These are phyloP conservation scores for Emesis castigata DNA, from an alignment of 2,888 invertebrate species.

Conservation along the genomic window DNA sequence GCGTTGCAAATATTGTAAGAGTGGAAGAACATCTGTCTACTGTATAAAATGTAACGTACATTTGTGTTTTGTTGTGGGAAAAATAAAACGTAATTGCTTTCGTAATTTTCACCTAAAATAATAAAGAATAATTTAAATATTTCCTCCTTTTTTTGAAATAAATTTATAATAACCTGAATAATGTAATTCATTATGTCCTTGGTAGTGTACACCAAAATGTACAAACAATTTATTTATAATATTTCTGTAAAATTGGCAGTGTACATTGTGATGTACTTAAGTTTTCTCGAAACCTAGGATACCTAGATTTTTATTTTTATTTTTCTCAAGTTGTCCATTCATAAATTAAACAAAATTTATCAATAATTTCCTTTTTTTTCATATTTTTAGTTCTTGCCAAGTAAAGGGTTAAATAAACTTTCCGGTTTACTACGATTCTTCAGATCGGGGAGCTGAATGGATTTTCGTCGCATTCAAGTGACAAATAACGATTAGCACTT, in stretches of 20 bases:
- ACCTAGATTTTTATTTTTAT: conserved; percentile 24
- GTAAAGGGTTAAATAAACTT: no score
- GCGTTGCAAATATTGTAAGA: conserved; percentile 31
- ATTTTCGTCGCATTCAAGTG: no score
- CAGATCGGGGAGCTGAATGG: no score
- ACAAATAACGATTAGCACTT: no score
- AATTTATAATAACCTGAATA: neutral
- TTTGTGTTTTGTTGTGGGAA: conserved; percentile 45
- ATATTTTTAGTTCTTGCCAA: no score
- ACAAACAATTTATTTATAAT: conserved; percentile 28
- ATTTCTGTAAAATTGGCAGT: conserved; percentile 30
- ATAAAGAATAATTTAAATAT: conserved; percentile 18
- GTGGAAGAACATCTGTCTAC: neutral
- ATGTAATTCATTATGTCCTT: neutral
- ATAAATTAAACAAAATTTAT: neutral
- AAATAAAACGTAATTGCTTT: conserved; percentile 34
- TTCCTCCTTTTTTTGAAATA: conserved; percentile 12
- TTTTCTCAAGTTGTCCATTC: conserved; percentile 12
- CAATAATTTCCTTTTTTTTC: no score
- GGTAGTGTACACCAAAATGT: conserved; percentile 31
- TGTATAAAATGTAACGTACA: conserved; percentile 31
- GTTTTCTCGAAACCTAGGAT: conserved; percentile 16
- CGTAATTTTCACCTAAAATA: conserved; percentile 30
- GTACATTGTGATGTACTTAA: conserved; percentile 20
- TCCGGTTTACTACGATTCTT: no score